These are phyloP conservation scores for Octonoba sinensis DNA, from an alignment of 2,888 invertebrate genomes.

Conservation along the genomic window DNA sequence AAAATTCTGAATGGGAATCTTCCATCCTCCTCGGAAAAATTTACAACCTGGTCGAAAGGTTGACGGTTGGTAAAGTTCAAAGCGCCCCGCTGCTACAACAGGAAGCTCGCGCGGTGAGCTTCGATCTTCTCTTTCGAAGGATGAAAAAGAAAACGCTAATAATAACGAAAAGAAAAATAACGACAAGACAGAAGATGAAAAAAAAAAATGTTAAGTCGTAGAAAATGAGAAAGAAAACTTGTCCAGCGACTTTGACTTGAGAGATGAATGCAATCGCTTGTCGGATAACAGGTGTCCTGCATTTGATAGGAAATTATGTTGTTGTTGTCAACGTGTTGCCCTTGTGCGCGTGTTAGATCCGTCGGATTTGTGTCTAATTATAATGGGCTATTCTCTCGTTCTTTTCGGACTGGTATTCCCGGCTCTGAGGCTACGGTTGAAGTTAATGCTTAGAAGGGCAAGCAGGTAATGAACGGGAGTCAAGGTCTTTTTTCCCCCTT, in stretches of 20 bases:
- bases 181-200: slow-evolving; percentile 20
- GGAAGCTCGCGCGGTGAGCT: slow-evolving; percentile 58
- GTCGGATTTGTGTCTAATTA: slow-evolving; percentile 6
- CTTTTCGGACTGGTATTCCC: too few species aligned
- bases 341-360: slow-evolving; percentile 1
- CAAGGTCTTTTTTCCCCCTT: background rate
- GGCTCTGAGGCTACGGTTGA: too few species aligned
- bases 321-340: slow-evolving; percentile 11
- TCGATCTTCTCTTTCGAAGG: slow-evolving; percentile 9
- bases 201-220: background rate
- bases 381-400: background rate
- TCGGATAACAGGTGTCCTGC: slow-evolving; percentile 49
- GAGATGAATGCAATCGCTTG: slow-evolving; percentile 18
- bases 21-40: slow-evolving; percentile 31
- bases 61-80: slow-evolving; percentile 62
- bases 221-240: slow-evolving; percentile 46
- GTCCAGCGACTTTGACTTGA: slow-evolving; percentile 17
- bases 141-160: slow-evolving; percentile 8
- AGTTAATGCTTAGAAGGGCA: too few species aligned
- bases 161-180: slow-evolving; percentile 18
- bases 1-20: slow-evolving; percentile 48
- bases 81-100: slow-evolving; percentile 56
- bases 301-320: slow-evolving; percentile 41
- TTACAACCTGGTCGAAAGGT: slow-evolving; percentile 63
- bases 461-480: background rate